Evolutionary conservation across 92 coral and sea anemone genomes (phyloP), one percentile per base, ranked within the genome.

Genomic region (Diadumene lineata): DNA sequence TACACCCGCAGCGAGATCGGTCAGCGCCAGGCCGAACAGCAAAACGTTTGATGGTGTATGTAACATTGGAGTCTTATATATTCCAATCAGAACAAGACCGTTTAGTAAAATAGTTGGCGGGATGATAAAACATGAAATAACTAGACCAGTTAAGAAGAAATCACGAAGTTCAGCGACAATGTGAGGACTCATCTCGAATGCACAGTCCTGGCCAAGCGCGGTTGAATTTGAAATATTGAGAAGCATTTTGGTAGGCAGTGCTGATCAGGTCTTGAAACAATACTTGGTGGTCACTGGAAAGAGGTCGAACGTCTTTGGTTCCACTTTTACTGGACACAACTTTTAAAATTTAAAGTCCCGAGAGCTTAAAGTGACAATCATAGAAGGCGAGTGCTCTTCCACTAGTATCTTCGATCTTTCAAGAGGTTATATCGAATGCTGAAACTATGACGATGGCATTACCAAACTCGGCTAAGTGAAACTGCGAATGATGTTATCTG

Each of bases 1-100:
- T 19, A 34, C 62, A 18, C 75, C 75, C 1, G 75, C 63, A 11
- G 62, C 61, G 16, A 70, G 61, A 9, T 70, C 75, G 16, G 75
- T 50, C n/a, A 57, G 27, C 28, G 75, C 75, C 44, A 70, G 53
- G 63, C 75, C 75, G 31, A 58, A 70, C 7, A 70, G 64, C 29
- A 70, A 63, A 21, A 70, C 48, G 31, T 70, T 70, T 1, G 75
- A 46, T 11, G 75, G 75, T 6, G 63, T 27, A 18, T 70, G 75
- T 50, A 70, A 63, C 63, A 24, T 17, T 48, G 58, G 60, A 1
- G 75, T 50, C 62, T 48, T 29, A 44, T 57, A 70, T 46, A 70
- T 30, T 50, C 64, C 75, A 43, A 70, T 60, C 22, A 70, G 19
- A 28, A 70, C 75, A 0, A 70, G 46, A 31, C 28, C 64, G 22